Evolutionary conservation across 2,797 vertebrate genomes (phyloP).

Genomic region (Enteromius anoplus): DNA sequence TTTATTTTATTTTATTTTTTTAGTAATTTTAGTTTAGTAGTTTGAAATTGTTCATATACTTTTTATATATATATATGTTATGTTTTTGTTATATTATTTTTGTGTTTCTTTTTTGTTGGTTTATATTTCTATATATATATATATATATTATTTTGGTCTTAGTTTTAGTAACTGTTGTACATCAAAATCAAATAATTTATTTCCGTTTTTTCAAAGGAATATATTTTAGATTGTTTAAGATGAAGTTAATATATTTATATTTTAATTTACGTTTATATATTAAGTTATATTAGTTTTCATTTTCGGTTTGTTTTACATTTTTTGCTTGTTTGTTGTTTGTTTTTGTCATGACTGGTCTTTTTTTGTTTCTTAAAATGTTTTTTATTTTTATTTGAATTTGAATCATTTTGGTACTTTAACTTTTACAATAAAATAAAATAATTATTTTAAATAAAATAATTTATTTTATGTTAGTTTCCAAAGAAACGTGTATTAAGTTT

Average conservation of each 20-base stretch:
- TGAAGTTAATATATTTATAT: neutral
- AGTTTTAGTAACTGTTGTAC: neutral
- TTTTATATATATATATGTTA: neutral
- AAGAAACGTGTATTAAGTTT: neutral
- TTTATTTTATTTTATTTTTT: too few relatives aligned
- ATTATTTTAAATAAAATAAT: too few relatives aligned
- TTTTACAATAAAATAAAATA: too few relatives aligned
- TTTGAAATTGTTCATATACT: neutral
- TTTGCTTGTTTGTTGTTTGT: neutral
- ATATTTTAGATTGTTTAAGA: neutral
- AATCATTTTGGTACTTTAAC: neutral
- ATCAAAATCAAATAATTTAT: neutral
- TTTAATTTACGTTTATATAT: neutral
- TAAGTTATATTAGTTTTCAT: neutral
- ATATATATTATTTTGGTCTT: neutral
- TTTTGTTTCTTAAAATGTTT: neutral
- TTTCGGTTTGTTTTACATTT: neutral
- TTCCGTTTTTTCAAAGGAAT: neutral
- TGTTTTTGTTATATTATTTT: neutral
- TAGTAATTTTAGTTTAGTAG: neutral
- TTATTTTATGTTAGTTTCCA: neutral
- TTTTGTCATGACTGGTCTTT: neutral
- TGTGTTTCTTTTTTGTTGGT: neutral
- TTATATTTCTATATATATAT: neutral
- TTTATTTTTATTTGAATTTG: neutral